Base-by-base conservation (phyloP, 2,797 vertebrate species). In the Melanogrammus aeglefinus region DNA sequence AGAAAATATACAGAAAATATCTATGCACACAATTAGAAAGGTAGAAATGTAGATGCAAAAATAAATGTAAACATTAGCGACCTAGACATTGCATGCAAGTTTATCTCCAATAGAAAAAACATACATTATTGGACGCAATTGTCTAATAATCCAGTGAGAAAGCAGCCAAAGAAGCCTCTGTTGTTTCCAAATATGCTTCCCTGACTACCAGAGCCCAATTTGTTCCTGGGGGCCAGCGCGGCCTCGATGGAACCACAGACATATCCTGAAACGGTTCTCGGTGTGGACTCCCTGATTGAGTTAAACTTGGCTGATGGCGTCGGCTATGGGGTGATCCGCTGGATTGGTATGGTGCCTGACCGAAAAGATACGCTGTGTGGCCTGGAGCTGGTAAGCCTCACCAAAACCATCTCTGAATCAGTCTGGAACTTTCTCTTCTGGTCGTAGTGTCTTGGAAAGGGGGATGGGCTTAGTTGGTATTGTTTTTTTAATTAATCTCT, bases 301-400 rank as follows among this genome's bases (percentile, higher is more conserved):
- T 93, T 97, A 79, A 80, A 85, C 4, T 57, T 95, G 79, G 86
- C 24, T 1, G 12, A 10, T 0, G 90, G 89, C 0, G 90, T 83
- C 1, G 75, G 82, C 0, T 95, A 93, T 0, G 96, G 96, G 80
- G 96, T 91, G 27, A 94, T 97, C 80, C 95, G 95, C 44, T 97
- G 96, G 96, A 89, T 95, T 36, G 96, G 96, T 0, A 73, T 0
- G 21, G 74, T 96, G 63, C 91, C 92, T 0, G 87, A 77, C 0
- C 81, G 73, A 0, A 3, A 29, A 0, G 90, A 90, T 1, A 76
- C 18, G 41, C 94, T 93, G 91, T 96, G 91, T 3, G 96, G 96
- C 51, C 88, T 97, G 0, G 96, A 97, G 79, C 90, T 97, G 94
- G 96, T 97, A 94, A 87, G 82, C 6, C 76, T 51, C 16, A 31